phyloP scores from a whole-genome alignment of 2,888 invertebrate species.

The Xestia sexstrigata region DNA sequence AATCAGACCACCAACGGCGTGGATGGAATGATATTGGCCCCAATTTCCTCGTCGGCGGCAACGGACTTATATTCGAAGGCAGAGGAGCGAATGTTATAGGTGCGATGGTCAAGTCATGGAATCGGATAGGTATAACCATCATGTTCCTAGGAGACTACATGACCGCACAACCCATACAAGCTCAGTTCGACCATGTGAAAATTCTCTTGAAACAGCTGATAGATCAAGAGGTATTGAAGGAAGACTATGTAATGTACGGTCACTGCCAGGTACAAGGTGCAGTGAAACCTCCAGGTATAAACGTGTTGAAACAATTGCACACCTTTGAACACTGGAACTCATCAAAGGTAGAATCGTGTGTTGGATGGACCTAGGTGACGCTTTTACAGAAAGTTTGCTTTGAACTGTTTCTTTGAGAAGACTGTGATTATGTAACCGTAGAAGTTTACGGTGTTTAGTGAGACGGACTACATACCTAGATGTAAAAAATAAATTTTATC shows the following conservation, averaged over 20 bases:
- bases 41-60: slow-evolving; percentile 82
- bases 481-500: slow-evolving; percentile 7
- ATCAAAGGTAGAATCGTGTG: slow-evolving; percentile 69
- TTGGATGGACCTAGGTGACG: slow-evolving; percentile 48
- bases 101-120: slow-evolving; percentile 78
- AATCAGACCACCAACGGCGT: slow-evolving; percentile 75
- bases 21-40: slow-evolving; percentile 81
- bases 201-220: slow-evolving; percentile 76
- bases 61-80: slow-evolving; percentile 84
- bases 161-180: slow-evolving; percentile 63
- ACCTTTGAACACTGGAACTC: slow-evolving; percentile 78
- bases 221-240: slow-evolving; percentile 69
- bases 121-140: slow-evolving; percentile 76
- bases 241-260: slow-evolving; percentile 77
- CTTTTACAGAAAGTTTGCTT: background rate
- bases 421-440: slow-evolving; percentile 29
- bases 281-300: slow-evolving; percentile 76
- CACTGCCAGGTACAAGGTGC: slow-evolving; percentile 78
- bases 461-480: slow-evolving; percentile 7
- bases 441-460: slow-evolving; percentile 4
- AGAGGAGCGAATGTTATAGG: slow-evolving; percentile 81
- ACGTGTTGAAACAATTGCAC: slow-evolving; percentile 72
- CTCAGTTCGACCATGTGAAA: slow-evolving; percentile 78
- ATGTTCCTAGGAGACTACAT: slow-evolving; percentile 85
- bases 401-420: slow-evolving; percentile 20